Percentiles rank a stretch among this genome's conserved stretches.
phyloP scores from a whole-genome alignment of 1,140 invertebrate genomes.

The Sycophila sp. region DNA sequence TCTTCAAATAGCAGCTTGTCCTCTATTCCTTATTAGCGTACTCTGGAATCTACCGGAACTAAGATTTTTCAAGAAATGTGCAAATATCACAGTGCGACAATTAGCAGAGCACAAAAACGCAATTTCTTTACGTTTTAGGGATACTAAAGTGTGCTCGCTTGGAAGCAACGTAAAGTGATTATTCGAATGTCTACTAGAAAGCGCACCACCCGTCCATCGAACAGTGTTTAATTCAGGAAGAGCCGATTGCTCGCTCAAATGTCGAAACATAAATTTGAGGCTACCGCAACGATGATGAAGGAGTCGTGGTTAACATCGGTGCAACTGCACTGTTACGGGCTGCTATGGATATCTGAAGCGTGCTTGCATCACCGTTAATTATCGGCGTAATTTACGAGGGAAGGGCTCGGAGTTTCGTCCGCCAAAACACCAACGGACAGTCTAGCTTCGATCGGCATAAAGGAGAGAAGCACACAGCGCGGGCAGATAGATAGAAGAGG shows the following conservation, averaged over 20 bases:
- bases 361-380: constrained; percentile 45
- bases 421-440: background rate
- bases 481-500: too few species aligned
- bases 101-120: too few species aligned
- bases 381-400: constrained; percentile 46
- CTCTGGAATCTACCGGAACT: too few species aligned
- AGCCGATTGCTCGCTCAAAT: background rate
- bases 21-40: too few species aligned
- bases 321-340: constrained; percentile 44
- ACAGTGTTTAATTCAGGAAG: background rate
- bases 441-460: background rate
- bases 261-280: background rate
- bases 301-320: constrained; percentile 49
- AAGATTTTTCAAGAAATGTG: too few species aligned
- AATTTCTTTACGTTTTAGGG: too few species aligned
- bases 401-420: background rate
- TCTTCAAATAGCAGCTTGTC: background rate
- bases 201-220: too few species aligned
- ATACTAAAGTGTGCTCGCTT: too few species aligned
- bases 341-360: constrained; percentile 19
- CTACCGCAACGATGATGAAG: background rate
- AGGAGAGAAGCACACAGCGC: background rate
- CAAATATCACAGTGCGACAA: background rate
- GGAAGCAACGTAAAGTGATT: too few species aligned
- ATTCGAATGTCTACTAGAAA: too few species aligned